These are phyloP conservation scores for Zaprionus taronus DNA, from an alignment of 1,140 invertebrate genomes.

Conservation along the genomic window DNA sequence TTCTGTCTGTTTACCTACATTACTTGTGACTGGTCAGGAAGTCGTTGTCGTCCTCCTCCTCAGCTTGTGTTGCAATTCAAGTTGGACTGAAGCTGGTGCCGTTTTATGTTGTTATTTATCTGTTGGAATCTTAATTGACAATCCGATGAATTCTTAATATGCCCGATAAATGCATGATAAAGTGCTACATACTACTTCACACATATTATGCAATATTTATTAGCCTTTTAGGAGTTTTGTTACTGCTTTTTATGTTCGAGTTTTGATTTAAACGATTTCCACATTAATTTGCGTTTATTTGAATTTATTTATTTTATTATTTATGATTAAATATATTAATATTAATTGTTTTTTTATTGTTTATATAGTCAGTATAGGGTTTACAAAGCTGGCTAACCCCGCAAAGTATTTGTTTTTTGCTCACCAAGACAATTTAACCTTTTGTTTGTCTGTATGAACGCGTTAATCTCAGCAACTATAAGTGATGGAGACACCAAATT, in stretches of 20 bases:
- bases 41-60: background rate
- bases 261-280: background rate
- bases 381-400: fast-evolving
- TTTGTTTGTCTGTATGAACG: background rate
- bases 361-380: too few species aligned
- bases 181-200: background rate
- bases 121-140: conserved; percentile 1
- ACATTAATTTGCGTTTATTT: background rate
- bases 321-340: too few species aligned
- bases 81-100: background rate
- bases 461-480: background rate
- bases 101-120: background rate
- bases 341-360: too few species aligned
- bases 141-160: background rate
- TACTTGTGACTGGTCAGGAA: background rate
- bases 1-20: conserved; percentile 41
- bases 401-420: too few species aligned
- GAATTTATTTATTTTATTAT: background rate
- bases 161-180: background rate
- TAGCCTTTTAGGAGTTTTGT: background rate
- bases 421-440: too few species aligned
- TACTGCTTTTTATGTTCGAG: background rate
- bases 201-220: background rate
- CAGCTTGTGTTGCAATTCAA: background rate
- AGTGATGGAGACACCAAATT: background rate